phyloP scores from a whole-genome alignment of 2,888 invertebrate genomes.

The Pinctada fucata region DNA sequence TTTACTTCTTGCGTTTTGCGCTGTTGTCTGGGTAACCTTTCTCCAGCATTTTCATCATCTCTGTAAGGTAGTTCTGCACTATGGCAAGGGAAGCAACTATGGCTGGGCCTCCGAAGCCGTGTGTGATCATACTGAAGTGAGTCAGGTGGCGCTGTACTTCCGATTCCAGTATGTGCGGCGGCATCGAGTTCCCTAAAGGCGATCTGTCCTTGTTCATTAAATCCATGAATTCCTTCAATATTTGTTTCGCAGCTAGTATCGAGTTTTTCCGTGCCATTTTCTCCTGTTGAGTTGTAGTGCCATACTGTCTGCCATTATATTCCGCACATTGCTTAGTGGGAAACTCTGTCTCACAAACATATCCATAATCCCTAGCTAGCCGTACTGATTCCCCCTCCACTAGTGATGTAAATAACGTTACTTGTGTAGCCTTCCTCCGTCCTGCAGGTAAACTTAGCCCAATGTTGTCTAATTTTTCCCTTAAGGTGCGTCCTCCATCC shows the following conservation, averaged over 20 bases:
- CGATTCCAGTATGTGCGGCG: constrained; percentile 94
- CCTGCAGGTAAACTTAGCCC: constrained; percentile 98
- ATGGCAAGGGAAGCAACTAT: constrained; percentile 97
- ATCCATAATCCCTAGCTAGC: constrained; percentile 97
- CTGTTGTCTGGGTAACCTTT: constrained; percentile 16
- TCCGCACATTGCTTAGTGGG: constrained; percentile 97
- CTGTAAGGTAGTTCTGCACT: constrained; percentile 96
- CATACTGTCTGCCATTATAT: constrained; percentile 89
- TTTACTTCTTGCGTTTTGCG: no score
- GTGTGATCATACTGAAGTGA: constrained; percentile 98
- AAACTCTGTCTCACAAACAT: constrained; percentile 99
- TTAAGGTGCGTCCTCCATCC: constrained; percentile 95
- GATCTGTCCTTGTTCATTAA: constrained; percentile 97
- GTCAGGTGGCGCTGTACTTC: constrained; percentile 97
- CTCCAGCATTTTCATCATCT: constrained; percentile 96
- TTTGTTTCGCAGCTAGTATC: constrained; percentile 91
- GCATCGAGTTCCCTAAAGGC: constrained; percentile 96
- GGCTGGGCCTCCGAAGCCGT: constrained; percentile 98
- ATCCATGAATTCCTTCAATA: constrained; percentile 98
- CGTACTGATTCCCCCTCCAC: constrained; percentile 99
- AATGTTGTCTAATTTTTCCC: constrained; percentile 98
- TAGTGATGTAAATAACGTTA: constrained; percentile 95
- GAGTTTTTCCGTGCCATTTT: constrained; percentile 76
- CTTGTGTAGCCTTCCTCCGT: constrained; percentile 97
- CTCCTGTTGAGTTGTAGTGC: constrained; percentile 64